A percentile compares a stretch with the other conserved stretches of the same genome.
Conservation (phyloP, 2,113 vertebrate genomes). For the Rhinopomastus cyanomelas region DNA sequence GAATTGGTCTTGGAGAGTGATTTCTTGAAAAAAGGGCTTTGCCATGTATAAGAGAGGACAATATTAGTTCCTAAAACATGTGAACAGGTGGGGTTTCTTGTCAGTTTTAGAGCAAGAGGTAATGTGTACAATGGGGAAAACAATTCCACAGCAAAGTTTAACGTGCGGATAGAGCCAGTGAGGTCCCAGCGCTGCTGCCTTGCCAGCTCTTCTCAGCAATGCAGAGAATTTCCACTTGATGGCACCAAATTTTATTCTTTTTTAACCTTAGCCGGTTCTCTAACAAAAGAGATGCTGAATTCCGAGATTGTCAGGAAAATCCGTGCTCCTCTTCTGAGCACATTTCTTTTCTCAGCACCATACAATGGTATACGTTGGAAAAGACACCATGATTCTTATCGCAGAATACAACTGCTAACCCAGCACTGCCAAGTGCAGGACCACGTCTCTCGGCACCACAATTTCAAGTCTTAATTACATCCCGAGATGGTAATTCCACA, state of each 20-base stretch:
- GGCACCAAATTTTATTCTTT: slow-evolving; percentile 74
- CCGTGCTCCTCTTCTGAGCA: neutral
- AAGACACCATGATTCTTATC: neutral
- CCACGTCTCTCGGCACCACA: neutral
- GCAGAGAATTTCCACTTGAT: slow-evolving; percentile 65
- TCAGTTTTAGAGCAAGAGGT: neutral
- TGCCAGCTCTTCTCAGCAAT: slow-evolving; percentile 41
- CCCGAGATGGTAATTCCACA: neutral
- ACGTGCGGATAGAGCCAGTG: neutral
- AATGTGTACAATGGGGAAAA: neutral
- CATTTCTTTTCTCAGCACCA: neutral
- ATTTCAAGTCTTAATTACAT: neutral
- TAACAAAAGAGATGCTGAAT: neutral
- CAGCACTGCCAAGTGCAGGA: neutral
- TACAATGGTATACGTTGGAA: neutral
- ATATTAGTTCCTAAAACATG: neutral
- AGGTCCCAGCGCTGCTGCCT: neutral
- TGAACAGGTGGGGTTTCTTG: neutral
- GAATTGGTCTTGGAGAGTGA: neutral
- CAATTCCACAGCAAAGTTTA: neutral
- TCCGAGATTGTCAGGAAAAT: neutral
- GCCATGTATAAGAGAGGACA: neutral
- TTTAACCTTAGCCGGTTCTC: neutral
- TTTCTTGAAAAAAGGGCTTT: neutral
- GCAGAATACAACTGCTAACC: neutral